Evolutionary conservation across 53 echinoderm and acorn worm genomes (phyloP).

Genomic region (Patiria pectinifera): DNA sequence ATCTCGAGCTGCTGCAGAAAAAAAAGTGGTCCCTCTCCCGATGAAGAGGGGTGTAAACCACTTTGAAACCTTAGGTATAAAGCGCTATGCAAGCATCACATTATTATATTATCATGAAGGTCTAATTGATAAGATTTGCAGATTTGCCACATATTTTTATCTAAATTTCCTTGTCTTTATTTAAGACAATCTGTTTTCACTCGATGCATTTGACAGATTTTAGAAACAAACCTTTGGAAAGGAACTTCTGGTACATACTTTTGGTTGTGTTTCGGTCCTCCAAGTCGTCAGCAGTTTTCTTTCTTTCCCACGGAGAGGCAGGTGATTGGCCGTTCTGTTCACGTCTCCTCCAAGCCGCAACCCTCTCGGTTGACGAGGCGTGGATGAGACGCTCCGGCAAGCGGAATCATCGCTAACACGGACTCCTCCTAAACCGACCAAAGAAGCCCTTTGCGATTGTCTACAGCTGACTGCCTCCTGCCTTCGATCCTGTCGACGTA

Average conservation of each 20-base stretch:
- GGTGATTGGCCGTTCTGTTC: slow-evolving; percentile 3
- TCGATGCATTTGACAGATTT: too few relatives aligned
- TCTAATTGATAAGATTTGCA: too few relatives aligned
- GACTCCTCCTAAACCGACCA: slow-evolving; percentile 24
- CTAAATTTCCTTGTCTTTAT: too few relatives aligned
- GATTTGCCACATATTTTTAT: too few relatives aligned
- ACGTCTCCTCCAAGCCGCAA: background rate
- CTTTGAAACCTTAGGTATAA: too few relatives aligned
- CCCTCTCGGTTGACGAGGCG: background rate
- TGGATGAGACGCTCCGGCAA: slow-evolving; percentile 10
- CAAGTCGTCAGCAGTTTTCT: background rate
- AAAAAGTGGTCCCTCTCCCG: too few relatives aligned
- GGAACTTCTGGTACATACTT: background rate
- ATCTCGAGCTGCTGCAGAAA: too few relatives aligned
- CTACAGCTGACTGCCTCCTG: slow-evolving; percentile 13
- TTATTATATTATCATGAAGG: too few relatives aligned
- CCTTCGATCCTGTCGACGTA: slow-evolving; percentile 33
- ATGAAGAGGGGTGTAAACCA: too few relatives aligned
- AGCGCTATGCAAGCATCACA: too few relatives aligned
- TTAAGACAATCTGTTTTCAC: too few relatives aligned
- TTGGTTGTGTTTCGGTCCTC: background rate
- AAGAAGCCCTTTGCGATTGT: slow-evolving; percentile 20
- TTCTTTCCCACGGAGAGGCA: background rate
- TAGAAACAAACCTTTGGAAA: too few relatives aligned
- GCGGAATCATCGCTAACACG: slow-evolving; percentile 47